These are phyloP conservation scores for Drosophila parthenogenetica DNA, from an alignment of 2,888 invertebrate species.

Conservation along the genomic window DNA sequence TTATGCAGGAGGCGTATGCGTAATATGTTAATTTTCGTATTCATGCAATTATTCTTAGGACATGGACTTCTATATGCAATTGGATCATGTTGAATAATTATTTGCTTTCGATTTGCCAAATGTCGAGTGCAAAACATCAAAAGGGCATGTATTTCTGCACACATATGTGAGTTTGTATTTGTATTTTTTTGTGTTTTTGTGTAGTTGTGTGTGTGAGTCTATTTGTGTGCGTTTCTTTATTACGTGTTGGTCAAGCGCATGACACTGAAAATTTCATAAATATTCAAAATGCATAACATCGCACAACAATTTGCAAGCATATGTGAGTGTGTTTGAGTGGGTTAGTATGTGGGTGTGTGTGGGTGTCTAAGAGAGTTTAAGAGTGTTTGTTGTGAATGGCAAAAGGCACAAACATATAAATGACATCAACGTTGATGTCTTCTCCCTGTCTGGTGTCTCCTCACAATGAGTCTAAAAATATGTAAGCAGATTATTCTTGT, in stretches of 20 bases:
- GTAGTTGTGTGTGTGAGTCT: background rate
- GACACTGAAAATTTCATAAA: constrained; percentile 55
- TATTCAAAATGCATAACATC: constrained; percentile 62
- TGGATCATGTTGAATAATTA: constrained; percentile 66
- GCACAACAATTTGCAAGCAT: constrained; percentile 22
- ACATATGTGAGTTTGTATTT: background rate
- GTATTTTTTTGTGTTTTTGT: constrained; percentile 8
- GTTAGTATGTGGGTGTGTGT: constrained; percentile 4
- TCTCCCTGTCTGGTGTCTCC: constrained; percentile 29
- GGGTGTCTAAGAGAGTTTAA: background rate
- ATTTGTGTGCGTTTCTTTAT: constrained; percentile 10
- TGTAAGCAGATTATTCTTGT: constrained; percentile 11
- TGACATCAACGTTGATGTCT: constrained; percentile 60
- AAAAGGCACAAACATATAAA: constrained; percentile 24
- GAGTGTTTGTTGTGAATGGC: no score
- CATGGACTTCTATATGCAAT: constrained; percentile 1
- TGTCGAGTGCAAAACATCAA: background rate
- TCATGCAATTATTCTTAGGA: constrained; percentile 48
- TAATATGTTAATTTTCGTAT: constrained; percentile 58
- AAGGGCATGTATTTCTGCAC: constrained; percentile 6
- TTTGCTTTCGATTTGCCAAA: constrained; percentile 58
- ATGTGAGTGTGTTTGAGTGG: constrained; percentile 6
- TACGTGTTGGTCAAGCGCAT: constrained; percentile 22
- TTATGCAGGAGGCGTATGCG: constrained; percentile 38
- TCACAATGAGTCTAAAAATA: constrained; percentile 38